phyloP scores from a whole-genome alignment of 2,113 vertebrate genomes.

The Phyllostomus hastatus region DNA sequence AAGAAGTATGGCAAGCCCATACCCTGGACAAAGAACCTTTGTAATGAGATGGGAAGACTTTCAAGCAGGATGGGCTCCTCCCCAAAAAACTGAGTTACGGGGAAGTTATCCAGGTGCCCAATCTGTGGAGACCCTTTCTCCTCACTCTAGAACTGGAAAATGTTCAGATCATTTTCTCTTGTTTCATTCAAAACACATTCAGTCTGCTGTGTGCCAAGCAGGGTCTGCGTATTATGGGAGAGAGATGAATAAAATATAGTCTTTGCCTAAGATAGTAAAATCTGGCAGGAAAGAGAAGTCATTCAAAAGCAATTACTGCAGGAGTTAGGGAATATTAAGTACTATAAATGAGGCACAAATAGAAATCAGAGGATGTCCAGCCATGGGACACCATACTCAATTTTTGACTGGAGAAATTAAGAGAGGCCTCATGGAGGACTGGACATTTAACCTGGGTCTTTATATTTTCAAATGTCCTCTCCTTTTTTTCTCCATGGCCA shows the following conservation, averaged over 20 bases:
- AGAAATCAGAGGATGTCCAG: neutral
- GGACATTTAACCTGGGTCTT: neutral
- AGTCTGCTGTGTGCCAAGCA: neutral
- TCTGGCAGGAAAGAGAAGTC: neutral
- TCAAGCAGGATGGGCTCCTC: neutral
- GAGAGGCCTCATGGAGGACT: neutral
- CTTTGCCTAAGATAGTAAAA: neutral
- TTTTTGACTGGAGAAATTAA: neutral
- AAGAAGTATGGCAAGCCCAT: neutral
- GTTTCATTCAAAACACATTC: constrained; percentile 4
- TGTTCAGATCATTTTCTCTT: neutral
- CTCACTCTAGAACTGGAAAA: neutral
- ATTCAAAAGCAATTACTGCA: neutral
- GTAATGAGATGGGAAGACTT: neutral
- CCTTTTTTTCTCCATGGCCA: neutral
- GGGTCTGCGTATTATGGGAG: neutral
- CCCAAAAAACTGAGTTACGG: neutral
- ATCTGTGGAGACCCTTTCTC: neutral
- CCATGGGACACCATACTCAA: neutral
- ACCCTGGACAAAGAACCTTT: neutral
- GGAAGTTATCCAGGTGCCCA: neutral
- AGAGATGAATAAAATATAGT: neutral
- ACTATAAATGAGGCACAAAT: neutral
- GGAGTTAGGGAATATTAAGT: neutral
- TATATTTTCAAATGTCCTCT: neutral